phyloP scores from a whole-genome alignment of 2,888 invertebrate species.

The Tetrapedia diversipes region DNA sequence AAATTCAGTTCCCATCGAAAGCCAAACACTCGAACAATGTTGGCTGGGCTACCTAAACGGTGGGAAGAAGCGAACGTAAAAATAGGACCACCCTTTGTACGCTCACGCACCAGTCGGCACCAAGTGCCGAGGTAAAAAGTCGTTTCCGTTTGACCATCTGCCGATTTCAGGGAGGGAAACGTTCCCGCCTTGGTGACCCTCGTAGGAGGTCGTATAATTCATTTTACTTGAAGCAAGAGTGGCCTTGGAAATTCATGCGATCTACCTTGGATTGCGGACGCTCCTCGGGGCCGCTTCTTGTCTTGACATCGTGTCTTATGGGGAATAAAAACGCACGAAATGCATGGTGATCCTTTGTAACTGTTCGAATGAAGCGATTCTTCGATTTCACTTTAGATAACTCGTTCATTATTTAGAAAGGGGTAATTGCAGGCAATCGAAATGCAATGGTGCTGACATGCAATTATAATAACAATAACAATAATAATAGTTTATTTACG shows the following conservation, averaged over 20 bases:
- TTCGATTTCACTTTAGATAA: too few species aligned
- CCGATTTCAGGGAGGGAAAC: slow-evolving; percentile 61
- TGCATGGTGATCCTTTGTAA: background rate
- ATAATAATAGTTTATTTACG: too few species aligned
- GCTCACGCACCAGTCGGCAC: slow-evolving; percentile 65
- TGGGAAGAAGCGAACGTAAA: slow-evolving; percentile 47
- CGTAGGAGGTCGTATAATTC: slow-evolving; percentile 45
- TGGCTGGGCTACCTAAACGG: slow-evolving; percentile 15
- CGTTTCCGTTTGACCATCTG: slow-evolving; percentile 74
- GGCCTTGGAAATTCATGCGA: slow-evolving; percentile 43
- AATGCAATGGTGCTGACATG: too few species aligned
- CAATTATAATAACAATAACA: too few species aligned
- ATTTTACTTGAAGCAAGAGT: slow-evolving; percentile 28
- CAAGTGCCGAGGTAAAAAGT: slow-evolving; percentile 69
- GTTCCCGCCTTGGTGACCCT: slow-evolving; percentile 19
- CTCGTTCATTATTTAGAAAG: too few species aligned
- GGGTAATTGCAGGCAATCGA: too few species aligned
- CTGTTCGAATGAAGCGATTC: too few species aligned
- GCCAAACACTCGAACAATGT: slow-evolving; percentile 8
- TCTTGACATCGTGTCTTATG: background rate
- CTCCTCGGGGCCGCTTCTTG: background rate
- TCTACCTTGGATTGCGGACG: slow-evolving; percentile 8
- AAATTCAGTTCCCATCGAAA: background rate
- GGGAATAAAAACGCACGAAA: background rate
- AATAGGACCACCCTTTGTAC: slow-evolving; percentile 67